Conservation (phyloP, 2,113 vertebrate genomes). For the Edolisoma coerulescens region DNA sequence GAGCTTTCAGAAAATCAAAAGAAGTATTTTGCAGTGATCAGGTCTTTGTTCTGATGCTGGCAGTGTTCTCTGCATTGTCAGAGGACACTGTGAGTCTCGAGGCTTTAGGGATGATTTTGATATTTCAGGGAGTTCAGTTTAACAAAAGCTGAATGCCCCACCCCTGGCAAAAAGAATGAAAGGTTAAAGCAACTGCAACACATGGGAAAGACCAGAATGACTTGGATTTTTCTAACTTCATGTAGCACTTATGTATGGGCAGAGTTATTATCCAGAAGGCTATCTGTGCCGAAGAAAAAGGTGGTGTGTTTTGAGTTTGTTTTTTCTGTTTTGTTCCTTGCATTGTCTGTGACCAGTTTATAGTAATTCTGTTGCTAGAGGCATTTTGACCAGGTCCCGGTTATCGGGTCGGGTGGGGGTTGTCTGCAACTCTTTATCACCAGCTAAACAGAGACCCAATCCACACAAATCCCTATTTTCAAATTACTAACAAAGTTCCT, state of each 20-base stretch:
- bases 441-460: background rate
- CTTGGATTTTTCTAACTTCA: background rate
- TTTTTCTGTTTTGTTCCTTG: background rate
- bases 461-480: background rate
- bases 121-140: background rate
- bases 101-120: background rate
- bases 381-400: background rate
- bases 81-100: background rate
- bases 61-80: background rate
- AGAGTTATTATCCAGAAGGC: background rate
- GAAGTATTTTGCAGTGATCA: background rate
- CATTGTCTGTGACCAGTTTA: background rate
- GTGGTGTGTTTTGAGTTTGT: background rate
- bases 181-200: background rate
- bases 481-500: background rate
- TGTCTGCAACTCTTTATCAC: background rate
- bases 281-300: background rate
- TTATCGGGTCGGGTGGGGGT: fast-evolving
- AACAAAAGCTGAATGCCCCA: background rate
- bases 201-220: background rate
- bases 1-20: background rate
- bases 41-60: background rate
- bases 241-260: background rate
- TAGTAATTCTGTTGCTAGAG: background rate
- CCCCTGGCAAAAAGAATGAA: background rate